Conservation (phyloP, 2,888 invertebrate genomes). For the Apotomis capreana region DNA sequence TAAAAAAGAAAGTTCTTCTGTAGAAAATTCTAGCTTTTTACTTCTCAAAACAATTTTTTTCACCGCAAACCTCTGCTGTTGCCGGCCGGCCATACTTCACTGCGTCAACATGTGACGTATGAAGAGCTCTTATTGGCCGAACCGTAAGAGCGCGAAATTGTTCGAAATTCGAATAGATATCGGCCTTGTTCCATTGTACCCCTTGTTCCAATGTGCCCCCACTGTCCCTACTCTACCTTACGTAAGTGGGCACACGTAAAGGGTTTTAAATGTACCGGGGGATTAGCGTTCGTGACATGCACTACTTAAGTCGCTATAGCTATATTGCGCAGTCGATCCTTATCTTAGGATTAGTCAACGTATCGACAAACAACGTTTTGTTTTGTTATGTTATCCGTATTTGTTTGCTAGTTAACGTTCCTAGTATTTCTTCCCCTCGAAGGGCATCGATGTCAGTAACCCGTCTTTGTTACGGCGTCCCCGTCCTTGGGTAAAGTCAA, state of each 20-base stretch:
- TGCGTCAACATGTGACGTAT: too few relatives aligned
- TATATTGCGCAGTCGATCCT: slow-evolving; percentile 7
- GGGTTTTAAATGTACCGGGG: neutral
- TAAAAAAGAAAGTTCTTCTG: too few relatives aligned
- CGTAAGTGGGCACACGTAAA: slow-evolving; percentile 13
- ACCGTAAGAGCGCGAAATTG: too few relatives aligned
- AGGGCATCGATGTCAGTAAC: slow-evolving; percentile 43
- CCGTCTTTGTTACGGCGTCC: slow-evolving; percentile 22
- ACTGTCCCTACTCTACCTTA: too few relatives aligned
- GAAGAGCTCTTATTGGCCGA: too few relatives aligned
- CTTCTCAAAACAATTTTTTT: too few relatives aligned
- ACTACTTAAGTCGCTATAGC: neutral
- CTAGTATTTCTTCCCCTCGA: neutral
- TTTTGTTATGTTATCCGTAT: neutral
- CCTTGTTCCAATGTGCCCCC: too few relatives aligned
- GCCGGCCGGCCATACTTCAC: too few relatives aligned
- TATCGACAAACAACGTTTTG: slow-evolving; percentile 17
- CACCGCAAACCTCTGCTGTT: too few relatives aligned
- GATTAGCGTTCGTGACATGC: slow-evolving; percentile 1
- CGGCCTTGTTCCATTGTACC: too few relatives aligned
- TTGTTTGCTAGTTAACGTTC: neutral
- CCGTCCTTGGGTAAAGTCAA: slow-evolving; percentile 19
- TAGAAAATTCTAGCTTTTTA: too few relatives aligned
- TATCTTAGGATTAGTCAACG: slow-evolving; percentile 1
- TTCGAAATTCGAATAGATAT: too few relatives aligned